These are phyloP conservation scores for Drosophila tristis DNA, from an alignment of 1,140 invertebrate genomes.

Conservation along the genomic window DNA sequence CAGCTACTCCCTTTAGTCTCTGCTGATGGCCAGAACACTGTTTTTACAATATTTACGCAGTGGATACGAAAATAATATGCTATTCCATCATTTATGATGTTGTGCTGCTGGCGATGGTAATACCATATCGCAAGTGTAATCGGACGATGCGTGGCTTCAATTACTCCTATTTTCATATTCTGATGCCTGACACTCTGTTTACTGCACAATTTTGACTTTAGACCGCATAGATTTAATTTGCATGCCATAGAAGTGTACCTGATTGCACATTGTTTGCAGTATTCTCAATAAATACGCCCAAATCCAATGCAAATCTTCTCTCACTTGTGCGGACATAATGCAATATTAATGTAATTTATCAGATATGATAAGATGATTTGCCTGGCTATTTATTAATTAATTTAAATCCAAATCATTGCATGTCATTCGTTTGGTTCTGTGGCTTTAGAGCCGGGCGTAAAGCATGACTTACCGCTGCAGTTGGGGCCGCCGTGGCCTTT, in stretches of 20 bases:
- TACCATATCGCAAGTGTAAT: too few species aligned
- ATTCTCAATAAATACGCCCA: slow-evolving; percentile 42
- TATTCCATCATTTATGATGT: too few species aligned
- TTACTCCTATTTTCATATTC: not conserved
- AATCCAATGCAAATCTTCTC: slow-evolving; percentile 36
- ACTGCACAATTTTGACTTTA: slow-evolving; percentile 24
- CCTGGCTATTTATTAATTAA: slow-evolving; percentile 53
- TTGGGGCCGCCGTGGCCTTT: slow-evolving; percentile 51
- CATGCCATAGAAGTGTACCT: slow-evolving; percentile 25
- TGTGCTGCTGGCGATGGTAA: too few species aligned
- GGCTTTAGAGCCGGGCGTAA: too few species aligned
- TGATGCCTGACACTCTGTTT: slow-evolving; percentile 5
- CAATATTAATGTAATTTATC: slow-evolving; percentile 61
- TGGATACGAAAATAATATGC: not conserved
- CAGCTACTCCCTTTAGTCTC: too few species aligned
- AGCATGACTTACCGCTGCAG: slow-evolving; percentile 67
- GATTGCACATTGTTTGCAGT: slow-evolving; percentile 37
- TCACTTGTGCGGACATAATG: slow-evolving; percentile 44
- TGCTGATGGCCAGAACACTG: too few species aligned
- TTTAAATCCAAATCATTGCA: slow-evolving; percentile 50
- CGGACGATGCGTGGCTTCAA: too few species aligned
- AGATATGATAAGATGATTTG: slow-evolving; percentile 39
- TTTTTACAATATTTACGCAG: too few species aligned
- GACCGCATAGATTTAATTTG: slow-evolving; percentile 27
- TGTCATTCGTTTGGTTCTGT: slow-evolving; percentile 33